These are phyloP conservation scores for Epinotia ramella DNA, from an alignment of 2,888 invertebrate species.

Conservation along the genomic window DNA sequence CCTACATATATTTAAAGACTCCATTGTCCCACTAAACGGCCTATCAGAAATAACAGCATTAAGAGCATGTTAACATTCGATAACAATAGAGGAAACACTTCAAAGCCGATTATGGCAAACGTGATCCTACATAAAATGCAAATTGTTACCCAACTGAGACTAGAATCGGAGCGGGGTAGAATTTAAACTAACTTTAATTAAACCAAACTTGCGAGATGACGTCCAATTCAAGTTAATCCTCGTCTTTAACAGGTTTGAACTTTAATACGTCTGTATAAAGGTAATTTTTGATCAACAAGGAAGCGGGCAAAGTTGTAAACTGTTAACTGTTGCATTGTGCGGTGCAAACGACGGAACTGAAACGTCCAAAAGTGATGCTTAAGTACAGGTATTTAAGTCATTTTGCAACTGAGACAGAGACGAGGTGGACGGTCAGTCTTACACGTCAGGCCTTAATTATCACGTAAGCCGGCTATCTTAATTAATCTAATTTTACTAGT, in stretches of 20 bases:
- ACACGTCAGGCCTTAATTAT: slow-evolving; percentile 40
- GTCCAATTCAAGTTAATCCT: slow-evolving; percentile 72
- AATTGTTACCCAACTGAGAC: slow-evolving; percentile 70
- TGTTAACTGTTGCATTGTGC: slow-evolving; percentile 72
- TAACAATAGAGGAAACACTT: slow-evolving; percentile 23
- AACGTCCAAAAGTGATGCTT: slow-evolving; percentile 56
- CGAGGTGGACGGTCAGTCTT: slow-evolving; percentile 44
- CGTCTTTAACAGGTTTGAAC: slow-evolving; percentile 47
- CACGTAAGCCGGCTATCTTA: slow-evolving; percentile 39
- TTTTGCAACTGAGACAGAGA: slow-evolving; percentile 6
- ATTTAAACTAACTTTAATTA: slow-evolving; percentile 70
- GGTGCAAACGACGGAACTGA: slow-evolving; percentile 60
- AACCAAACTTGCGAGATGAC: slow-evolving; percentile 79
- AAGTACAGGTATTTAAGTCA: not conserved
- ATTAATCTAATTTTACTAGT: slow-evolving; percentile 39
- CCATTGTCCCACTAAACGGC: not conserved
- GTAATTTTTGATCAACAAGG: slow-evolving; percentile 16
- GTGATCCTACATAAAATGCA: slow-evolving; percentile 63
- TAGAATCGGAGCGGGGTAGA: slow-evolving; percentile 67
- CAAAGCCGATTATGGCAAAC: slow-evolving; percentile 30
- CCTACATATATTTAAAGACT: no score
- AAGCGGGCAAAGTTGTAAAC: slow-evolving; percentile 49
- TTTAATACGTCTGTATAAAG: slow-evolving; percentile 51
- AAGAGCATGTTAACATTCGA: slow-evolving; percentile 11
- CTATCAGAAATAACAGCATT: slow-evolving; percentile 4